Conservation (phyloP, 2,113 vertebrate genomes). For the Artemisiospiza belli region DNA sequence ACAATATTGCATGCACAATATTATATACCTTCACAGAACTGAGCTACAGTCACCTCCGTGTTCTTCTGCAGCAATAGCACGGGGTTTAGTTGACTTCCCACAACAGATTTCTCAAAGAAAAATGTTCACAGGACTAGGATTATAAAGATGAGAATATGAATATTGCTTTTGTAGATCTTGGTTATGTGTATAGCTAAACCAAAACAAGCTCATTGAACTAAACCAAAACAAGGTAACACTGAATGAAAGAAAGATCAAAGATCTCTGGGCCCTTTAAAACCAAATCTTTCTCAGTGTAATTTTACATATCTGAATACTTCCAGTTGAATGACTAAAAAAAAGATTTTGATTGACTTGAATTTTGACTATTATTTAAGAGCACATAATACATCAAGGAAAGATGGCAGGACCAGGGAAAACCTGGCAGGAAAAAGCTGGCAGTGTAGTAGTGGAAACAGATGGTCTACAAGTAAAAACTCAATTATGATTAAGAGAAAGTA, state of each 20-base stretch:
- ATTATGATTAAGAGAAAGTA: slow-evolving; percentile 12
- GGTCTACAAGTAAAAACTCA: neutral
- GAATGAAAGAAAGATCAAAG: neutral
- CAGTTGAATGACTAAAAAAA: neutral
- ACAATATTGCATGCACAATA: neutral
- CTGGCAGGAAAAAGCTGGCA: neutral
- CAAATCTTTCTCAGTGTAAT: neutral
- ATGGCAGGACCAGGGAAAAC: neutral
- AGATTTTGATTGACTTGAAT: neutral
- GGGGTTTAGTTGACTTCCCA: neutral
- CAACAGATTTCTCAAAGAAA: neutral
- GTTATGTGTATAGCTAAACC: neutral
- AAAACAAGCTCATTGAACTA: neutral
- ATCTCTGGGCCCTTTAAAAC: neutral
- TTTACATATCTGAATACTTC: neutral
- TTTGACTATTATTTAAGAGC: neutral
- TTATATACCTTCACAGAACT: neutral
- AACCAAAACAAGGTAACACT: neutral
- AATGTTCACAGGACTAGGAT: neutral
- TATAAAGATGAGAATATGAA: neutral
- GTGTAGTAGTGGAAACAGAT: neutral
- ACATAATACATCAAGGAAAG: neutral
- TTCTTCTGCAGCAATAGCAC: neutral
- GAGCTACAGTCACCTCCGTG: neutral
- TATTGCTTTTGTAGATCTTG: neutral